Conservation (phyloP, 2,113 vertebrate genomes). For the Hepsetus odoe region DNA sequence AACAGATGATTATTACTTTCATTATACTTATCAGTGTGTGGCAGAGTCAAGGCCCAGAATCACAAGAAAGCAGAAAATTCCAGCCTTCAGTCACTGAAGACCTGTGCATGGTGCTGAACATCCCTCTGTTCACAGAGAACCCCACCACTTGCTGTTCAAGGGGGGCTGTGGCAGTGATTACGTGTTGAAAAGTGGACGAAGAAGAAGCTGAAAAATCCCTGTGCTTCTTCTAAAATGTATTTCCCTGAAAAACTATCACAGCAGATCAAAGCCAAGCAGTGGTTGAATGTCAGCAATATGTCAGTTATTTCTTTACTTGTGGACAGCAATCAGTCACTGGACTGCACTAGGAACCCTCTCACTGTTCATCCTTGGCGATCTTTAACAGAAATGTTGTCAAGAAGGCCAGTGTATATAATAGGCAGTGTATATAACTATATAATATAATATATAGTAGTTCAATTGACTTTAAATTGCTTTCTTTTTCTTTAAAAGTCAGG, state of each 20-base stretch:
- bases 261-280: not conserved
- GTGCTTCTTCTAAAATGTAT: not conserved
- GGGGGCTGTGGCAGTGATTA: too few species aligned
- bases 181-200: not conserved
- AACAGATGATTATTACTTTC: too few species aligned
- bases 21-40: too few species aligned
- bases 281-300: not conserved
- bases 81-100: too few species aligned
- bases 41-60: too few species aligned
- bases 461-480: not conserved
- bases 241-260: not conserved
- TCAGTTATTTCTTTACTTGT: slow-evolving; percentile 57
- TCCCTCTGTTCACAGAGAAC: too few species aligned
- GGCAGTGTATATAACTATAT: too few species aligned
- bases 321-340: slow-evolving; percentile 11
- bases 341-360: slow-evolving; percentile 15
- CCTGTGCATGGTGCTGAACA: too few species aligned
- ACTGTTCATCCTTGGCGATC: slow-evolving; percentile 49
- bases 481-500: slow-evolving; percentile 1
- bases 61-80: too few species aligned
- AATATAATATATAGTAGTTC: slow-evolving; percentile 49
- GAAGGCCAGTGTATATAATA: slow-evolving; percentile 58
- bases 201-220: not conserved
- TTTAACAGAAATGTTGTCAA: slow-evolving; percentile 61
- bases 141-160: too few species aligned